Base-by-base conservation (phyloP, 2,113 vertebrate species). In the Suncus etruscus region DNA sequence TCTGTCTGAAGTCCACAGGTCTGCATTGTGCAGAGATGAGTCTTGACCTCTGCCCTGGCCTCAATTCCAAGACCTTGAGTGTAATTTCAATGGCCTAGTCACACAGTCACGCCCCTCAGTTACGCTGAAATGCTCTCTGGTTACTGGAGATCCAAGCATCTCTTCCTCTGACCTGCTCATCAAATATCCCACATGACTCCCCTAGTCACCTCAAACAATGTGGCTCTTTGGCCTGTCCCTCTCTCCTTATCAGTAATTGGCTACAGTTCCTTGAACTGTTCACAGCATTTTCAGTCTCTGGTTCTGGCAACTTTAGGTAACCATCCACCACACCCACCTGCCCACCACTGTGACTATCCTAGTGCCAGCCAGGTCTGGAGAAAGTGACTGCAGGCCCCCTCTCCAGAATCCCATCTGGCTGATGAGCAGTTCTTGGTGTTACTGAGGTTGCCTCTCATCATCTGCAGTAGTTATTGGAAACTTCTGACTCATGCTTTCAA, bases 401-500 rank as follows among this genome's bases (percentile, higher is more conserved):
- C 20, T 22, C 22, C 82, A 32, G 31, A 45, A 24, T 72, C 15
- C 61, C 45, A 8, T 39, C 39, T 39, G 39, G 39, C 39, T 39
- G 39, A 39, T 32, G 10, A 50, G 10, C 39, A 51, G 18, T 10
- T 11, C 73, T 31, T 18, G 54, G 45, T 48, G 12, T 70, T 50
- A 68, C 51, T 27, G 31, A 29, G 15, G n/a, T 50, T 11, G 3
- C 6, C 32, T 80, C 61, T 93, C 47, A 50, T 16, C 48, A 58
- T 47, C 61, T n/a, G 48, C 15, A 32, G 15, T 32, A 32, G 69
- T 48, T 75, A 51, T 9, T 68, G 66, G 39, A 50, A 76, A 83
- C n/a, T 31, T 48, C 75, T 50, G 75, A 22, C 66, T 65, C 54
- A 50, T 89, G 80, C 83, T 77, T 82, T 92, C 39, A 83, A 31